phyloP scores from a whole-genome alignment of 2,113 vertebrate genomes.

The Connochaetes taurinus region DNA sequence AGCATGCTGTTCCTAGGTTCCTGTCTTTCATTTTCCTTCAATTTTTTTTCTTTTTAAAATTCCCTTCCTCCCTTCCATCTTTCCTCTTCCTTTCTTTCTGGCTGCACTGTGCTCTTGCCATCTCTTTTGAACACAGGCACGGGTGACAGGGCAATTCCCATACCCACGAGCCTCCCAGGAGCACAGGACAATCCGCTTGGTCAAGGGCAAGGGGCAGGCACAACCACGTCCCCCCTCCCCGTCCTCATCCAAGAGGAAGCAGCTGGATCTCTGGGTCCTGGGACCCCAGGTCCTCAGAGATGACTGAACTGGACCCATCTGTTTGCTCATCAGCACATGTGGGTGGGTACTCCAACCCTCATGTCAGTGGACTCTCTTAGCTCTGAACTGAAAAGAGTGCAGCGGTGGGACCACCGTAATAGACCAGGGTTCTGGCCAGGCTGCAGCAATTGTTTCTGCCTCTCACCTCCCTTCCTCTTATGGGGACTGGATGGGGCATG shows the following conservation, averaged over 20 bases:
- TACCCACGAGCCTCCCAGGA: background rate
- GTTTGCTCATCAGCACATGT: too few species aligned
- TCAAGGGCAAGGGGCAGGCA: background rate
- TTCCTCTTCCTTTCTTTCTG: background rate
- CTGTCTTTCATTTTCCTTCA: background rate
- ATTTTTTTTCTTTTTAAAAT: background rate
- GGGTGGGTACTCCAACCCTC: background rate
- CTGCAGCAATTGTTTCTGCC: accelerated
- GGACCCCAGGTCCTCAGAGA: background rate
- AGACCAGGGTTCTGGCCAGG: background rate
- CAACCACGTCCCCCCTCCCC: background rate
- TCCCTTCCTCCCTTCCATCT: background rate
- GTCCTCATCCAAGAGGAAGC: background rate
- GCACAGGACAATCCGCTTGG: accelerated
- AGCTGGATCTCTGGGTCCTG: background rate
- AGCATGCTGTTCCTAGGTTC: background rate
- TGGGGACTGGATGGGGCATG: background rate
- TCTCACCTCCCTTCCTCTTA: background rate
- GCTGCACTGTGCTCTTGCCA: accelerated
- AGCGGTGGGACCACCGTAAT: accelerated
- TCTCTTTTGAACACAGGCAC: background rate
- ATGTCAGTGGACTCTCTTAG: background rate
- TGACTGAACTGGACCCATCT: background rate
- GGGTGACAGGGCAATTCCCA: accelerated
- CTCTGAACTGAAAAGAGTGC: background rate